Evolutionary conservation across 1,140 invertebrate genomes (phyloP).

Genomic region (Drosophila nigromelanica): DNA sequence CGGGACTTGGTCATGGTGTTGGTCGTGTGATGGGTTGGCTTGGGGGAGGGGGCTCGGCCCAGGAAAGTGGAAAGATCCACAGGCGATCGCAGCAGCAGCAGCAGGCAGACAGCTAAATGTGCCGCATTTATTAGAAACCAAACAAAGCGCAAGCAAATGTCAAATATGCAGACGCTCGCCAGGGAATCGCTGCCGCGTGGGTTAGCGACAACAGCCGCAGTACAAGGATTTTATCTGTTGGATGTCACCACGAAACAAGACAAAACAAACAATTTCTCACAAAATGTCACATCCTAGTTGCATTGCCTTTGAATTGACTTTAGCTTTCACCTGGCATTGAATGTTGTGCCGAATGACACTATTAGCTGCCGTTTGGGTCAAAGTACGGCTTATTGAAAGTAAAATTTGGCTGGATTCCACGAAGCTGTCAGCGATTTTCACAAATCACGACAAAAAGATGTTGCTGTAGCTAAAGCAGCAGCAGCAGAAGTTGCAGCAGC

Average conservation of each 20-base stretch:
- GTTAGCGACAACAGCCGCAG: slow-evolving; percentile 14
- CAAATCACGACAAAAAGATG: slow-evolving; percentile 41
- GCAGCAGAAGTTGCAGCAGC: not conserved
- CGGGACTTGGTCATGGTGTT: not conserved
- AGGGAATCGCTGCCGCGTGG: slow-evolving; percentile 44
- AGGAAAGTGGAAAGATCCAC: slow-evolving; percentile 63
- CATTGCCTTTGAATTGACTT: slow-evolving; percentile 16
- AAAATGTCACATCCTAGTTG: slow-evolving; percentile 29
- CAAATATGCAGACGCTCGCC: slow-evolving; percentile 42
- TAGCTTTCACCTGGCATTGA: slow-evolving; percentile 62
- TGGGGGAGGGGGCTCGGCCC: slow-evolving; percentile 28
- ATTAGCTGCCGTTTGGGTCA: slow-evolving; percentile 61
- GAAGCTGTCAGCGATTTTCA: slow-evolving; percentile 36
- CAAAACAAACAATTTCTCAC: slow-evolving; percentile 31
- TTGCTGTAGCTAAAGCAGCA: slow-evolving; percentile 1
- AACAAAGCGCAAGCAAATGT: slow-evolving; percentile 27
- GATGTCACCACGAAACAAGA: slow-evolving; percentile 52
- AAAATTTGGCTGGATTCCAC: slow-evolving; percentile 40
- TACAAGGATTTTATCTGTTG: slow-evolving; percentile 62
- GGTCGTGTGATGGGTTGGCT: not conserved
- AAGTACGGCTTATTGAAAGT: slow-evolving; percentile 67
- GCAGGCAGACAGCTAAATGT: slow-evolving; percentile 47
- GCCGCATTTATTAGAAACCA: slow-evolving; percentile 52
- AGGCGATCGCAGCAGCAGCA: slow-evolving; percentile 8
- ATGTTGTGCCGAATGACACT: slow-evolving; percentile 44